Base-by-base conservation (phyloP, 2,797 vertebrate genomes). In the Microhierax caerulescens region DNA sequence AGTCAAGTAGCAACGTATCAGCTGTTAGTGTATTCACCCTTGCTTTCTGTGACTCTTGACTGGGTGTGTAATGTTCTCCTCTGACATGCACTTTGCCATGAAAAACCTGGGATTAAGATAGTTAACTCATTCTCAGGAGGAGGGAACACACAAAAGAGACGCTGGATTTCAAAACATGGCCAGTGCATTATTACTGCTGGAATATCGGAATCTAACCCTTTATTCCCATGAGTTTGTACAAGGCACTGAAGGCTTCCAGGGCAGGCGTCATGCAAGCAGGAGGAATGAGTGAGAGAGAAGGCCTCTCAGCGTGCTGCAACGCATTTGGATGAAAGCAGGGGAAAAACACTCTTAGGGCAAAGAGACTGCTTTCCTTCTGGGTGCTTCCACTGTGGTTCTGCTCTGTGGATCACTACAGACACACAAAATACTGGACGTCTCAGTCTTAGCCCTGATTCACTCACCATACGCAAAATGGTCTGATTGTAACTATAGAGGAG, bases 351-450 rank as follows among this genome's bases (percentile, higher is more conserved):
- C 1, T 34, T 25, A 51, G 34, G 19, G 10, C 22, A 68, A 76
- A 78, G 7, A 61, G 3, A 10, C 27, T 81, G 20, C 20, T 90
- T 88, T 81, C 43, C 50, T 79, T 19, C 7, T 17, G 11, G 17
- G 23, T 90, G 7, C 23, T 92, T 76, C n/a, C 47, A 68, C 50
- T 7, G 16, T 68, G 13, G 11, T 75, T 95, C 50, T 93, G 53
- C 54, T 82, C 32, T 61, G 43, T 56, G 28, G 34, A 60, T 74
- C 34, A 16, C 14, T 51, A 28, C 7, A 57, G 24, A 28, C 9
- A 30, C 15, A 25, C 7, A 13, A 68, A 90, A 45, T 56, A 53
- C 23, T 30, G 17, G 2, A 4, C 0, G 0, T 39, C 25, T 76
- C 32, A 56, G 48, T 11, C 4, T 1, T 27, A 73, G 13, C 36